Evolutionary conservation across 2,797 vertebrate genomes (phyloP).

Genomic region (Hippocampus kuda): DNA sequence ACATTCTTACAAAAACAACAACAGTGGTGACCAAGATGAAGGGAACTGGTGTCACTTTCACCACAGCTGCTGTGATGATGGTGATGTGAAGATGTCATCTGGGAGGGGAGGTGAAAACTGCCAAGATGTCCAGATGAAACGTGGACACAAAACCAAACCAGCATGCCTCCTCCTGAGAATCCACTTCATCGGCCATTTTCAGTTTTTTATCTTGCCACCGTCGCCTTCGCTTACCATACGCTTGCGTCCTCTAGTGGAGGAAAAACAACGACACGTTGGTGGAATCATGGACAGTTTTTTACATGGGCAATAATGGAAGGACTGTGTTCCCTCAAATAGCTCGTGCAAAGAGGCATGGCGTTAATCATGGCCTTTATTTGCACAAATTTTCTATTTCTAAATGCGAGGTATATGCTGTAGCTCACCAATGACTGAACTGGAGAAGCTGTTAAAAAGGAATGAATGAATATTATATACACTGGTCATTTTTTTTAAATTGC

Average conservation of each 20-base stretch:
- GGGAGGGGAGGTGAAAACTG: conserved; percentile 25
- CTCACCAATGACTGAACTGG: no score
- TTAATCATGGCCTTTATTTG: no score
- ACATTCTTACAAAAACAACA: conserved; percentile 41
- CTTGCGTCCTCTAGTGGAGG: conserved; percentile 72
- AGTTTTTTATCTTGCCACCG: conserved; percentile 72
- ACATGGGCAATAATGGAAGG: not conserved
- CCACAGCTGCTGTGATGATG: conserved; percentile 43
- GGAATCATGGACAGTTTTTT: not conserved
- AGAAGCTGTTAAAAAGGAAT: no score
- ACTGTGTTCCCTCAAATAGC: no score
- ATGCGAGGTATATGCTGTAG: no score
- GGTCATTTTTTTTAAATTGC: no score
- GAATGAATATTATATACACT: no score
- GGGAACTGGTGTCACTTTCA: conserved; percentile 37
- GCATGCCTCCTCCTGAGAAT: conserved; percentile 4
- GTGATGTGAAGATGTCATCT: conserved; percentile 35
- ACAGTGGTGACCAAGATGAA: conserved; percentile 44
- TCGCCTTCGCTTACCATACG: conserved; percentile 82
- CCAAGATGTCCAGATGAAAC: conserved; percentile 27
- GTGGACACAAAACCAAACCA: conserved; percentile 28
- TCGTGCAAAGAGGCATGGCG: no score
- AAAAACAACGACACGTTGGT: not conserved
- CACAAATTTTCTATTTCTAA: no score
- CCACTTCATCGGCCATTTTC: conserved; percentile 24